These are phyloP conservation scores for Diploscapter pachys DNA, from an alignment of 1,140 invertebrate genomes.

Conservation along the genomic window DNA sequence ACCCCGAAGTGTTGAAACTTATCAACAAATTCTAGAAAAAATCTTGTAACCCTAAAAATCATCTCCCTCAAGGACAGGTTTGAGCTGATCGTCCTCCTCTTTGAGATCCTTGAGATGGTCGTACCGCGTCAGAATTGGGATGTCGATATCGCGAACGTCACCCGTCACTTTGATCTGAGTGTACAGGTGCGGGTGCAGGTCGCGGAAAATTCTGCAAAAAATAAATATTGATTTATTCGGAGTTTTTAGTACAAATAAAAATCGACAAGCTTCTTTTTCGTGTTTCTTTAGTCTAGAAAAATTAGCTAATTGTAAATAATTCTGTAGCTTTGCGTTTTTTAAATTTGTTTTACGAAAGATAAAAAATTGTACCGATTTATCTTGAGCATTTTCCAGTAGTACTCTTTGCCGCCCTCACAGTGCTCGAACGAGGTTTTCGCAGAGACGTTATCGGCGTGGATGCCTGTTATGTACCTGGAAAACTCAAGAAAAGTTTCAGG, in stretches of 20 bases:
- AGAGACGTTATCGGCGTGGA: slow-evolving; percentile 38
- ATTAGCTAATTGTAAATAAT: neutral
- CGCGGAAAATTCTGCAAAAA: slow-evolving; percentile 40
- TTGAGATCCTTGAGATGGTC: slow-evolving; percentile 44
- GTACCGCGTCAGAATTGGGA: slow-evolving; percentile 37
- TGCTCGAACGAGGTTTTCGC: slow-evolving; percentile 37
- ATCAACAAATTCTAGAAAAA: no score
- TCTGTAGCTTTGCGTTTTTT: neutral
- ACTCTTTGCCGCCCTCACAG: slow-evolving; percentile 44
- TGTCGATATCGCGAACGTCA: slow-evolving; percentile 32
- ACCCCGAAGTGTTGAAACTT: no score
- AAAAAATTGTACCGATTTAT: slow-evolving; percentile 34
- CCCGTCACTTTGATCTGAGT: slow-evolving; percentile 35
- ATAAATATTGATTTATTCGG: slow-evolving; percentile 2
- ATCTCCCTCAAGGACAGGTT: slow-evolving; percentile 38
- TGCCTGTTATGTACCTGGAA: slow-evolving; percentile 43
- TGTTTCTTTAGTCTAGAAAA: neutral
- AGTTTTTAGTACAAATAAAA: no score
- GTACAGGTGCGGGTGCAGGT: slow-evolving; percentile 32
- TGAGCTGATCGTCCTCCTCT: slow-evolving; percentile 39
- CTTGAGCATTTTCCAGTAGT: slow-evolving; percentile 46
- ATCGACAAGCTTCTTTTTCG: no score
- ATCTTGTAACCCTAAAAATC: slow-evolving; percentile 24
- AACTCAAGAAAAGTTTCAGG: neutral
- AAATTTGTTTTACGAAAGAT: slow-evolving; percentile 1